These are phyloP conservation scores for Andrena bucephala DNA, from an alignment of 2,888 invertebrate genomes.

Conservation along the genomic window DNA sequence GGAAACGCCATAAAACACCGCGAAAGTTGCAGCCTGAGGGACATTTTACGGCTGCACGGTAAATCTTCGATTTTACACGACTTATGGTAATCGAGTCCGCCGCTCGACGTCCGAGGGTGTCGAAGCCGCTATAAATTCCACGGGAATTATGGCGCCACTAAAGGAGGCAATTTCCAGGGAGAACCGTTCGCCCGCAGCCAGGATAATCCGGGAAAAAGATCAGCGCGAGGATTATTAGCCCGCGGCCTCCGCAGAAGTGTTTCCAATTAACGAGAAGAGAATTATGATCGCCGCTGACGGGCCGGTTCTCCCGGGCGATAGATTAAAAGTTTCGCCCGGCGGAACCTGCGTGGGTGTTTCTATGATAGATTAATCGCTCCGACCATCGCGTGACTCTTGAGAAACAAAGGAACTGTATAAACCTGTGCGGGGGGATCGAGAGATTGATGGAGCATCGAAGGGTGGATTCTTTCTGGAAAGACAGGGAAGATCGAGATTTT, in stretches of 20 bases:
- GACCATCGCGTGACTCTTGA: neutral
- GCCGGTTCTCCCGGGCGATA: conserved; percentile 21
- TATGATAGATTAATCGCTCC: conserved; percentile 5
- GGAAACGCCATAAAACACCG: conserved; percentile 21
- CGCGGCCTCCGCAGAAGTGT: conserved; percentile 46
- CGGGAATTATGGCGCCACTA: conserved; percentile 46
- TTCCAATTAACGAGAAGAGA: conserved; percentile 62
- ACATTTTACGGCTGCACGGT: conserved; percentile 37
- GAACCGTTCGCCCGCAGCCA: conserved; percentile 41
- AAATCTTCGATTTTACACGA: conserved; percentile 69
- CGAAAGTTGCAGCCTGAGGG: conserved; percentile 8
- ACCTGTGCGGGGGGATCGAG: neutral
- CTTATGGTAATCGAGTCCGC: conserved; percentile 66
- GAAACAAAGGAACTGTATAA: neutral
- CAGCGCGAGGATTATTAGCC: conserved; percentile 61
- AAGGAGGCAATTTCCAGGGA: conserved; percentile 64
- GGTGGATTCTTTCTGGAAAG: neutral
- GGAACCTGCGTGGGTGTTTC: neutral
- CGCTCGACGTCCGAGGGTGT: conserved; percentile 57
- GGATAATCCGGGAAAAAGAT: conserved; percentile 68
- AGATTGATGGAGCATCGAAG: neutral
- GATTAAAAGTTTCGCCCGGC: conserved; percentile 46
- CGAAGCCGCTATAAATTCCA: conserved; percentile 65
- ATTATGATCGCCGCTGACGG: conserved; percentile 56
- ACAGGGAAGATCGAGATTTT: neutral